These are phyloP conservation scores for Antheraea yamamai DNA, from an alignment of 2,888 invertebrate genomes.

Conservation along the genomic window DNA sequence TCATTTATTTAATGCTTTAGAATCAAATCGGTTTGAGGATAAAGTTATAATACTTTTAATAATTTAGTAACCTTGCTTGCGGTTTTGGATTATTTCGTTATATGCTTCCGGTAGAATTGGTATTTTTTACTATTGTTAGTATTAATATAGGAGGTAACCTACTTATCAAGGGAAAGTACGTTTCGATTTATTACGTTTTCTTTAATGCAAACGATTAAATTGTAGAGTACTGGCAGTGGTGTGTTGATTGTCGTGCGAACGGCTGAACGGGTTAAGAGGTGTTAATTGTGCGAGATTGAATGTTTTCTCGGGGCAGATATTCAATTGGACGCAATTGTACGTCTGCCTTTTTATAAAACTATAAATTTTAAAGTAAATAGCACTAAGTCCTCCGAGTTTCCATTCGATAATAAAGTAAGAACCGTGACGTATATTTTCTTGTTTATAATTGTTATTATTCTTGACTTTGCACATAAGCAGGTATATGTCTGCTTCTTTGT, in stretches of 20 bases:
- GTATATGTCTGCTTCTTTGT: not conserved
- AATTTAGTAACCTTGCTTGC: not conserved
- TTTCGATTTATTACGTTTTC: not conserved
- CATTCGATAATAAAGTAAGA: not conserved
- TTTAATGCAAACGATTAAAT: slow-evolving; percentile 51
- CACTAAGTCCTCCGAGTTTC: not conserved
- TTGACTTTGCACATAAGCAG: not conserved
- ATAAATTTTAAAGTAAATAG: slow-evolving; percentile 20
- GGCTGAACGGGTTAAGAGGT: slow-evolving; percentile 80
- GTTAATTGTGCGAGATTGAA: slow-evolving; percentile 83
- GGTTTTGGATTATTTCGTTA: not conserved
- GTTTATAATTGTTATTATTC: not conserved
- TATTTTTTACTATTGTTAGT: not conserved
- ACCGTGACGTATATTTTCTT: not conserved
- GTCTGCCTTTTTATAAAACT: slow-evolving; percentile 47
- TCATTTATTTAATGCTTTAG: not conserved
- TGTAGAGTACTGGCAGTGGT: slow-evolving; percentile 46
- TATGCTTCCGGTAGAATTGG: not conserved
- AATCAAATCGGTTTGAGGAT: not conserved
- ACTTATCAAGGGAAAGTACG: not conserved
- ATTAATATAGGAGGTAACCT: not conserved
- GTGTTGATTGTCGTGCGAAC: slow-evolving; percentile 80
- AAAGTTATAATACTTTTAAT: not conserved
- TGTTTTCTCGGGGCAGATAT: slow-evolving; percentile 81
- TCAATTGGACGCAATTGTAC: slow-evolving; percentile 79